These are phyloP conservation scores for Chaenocephalus aceratus DNA, from an alignment of 2,113 vertebrate genomes.

Conservation along the genomic window DNA sequence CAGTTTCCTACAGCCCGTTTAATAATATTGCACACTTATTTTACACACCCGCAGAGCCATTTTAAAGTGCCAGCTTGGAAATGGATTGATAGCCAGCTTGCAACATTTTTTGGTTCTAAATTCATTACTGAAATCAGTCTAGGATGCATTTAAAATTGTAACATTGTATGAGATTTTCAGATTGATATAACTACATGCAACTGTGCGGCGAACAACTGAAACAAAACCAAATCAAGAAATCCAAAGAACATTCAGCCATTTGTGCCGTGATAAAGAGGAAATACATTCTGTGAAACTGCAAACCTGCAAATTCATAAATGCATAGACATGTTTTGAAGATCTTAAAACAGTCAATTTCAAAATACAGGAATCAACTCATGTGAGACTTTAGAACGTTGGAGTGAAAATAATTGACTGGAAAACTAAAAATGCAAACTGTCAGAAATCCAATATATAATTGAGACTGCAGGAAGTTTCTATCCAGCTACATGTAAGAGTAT, in stretches of 20 bases:
- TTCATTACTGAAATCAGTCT: conserved; percentile 21
- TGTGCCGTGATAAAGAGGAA: conserved; percentile 34
- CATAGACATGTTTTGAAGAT: conserved; percentile 59
- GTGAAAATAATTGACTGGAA: conserved; percentile 3
- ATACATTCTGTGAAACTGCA: conserved; percentile 68
- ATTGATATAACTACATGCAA: conserved; percentile 29
- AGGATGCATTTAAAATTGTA: conserved; percentile 11
- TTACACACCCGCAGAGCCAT: conserved; percentile 73
- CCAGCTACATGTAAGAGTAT: conserved; percentile 19
- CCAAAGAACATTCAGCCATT: conserved; percentile 64
- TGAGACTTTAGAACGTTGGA: not conserved
- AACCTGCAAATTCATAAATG: conserved; percentile 58
- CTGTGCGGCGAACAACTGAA: conserved; percentile 18
- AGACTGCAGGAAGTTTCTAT: conserved; percentile 8
- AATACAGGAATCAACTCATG: conserved; percentile 25
- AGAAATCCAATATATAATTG: conserved; percentile 18
- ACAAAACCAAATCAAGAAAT: not conserved
- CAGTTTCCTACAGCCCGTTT: conserved; percentile 50
- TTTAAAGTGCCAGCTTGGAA: conserved; percentile 88
- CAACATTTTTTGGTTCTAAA: conserved; percentile 60
- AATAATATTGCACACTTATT: conserved; percentile 83
- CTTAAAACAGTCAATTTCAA: conserved; percentile 31
- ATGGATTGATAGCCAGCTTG: conserved; percentile 57
- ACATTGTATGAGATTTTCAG: conserved; percentile 5
- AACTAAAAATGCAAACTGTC: not conserved